Conservation (phyloP, 2,797 vertebrate genomes). For the Garrulus glandarius region DNA sequence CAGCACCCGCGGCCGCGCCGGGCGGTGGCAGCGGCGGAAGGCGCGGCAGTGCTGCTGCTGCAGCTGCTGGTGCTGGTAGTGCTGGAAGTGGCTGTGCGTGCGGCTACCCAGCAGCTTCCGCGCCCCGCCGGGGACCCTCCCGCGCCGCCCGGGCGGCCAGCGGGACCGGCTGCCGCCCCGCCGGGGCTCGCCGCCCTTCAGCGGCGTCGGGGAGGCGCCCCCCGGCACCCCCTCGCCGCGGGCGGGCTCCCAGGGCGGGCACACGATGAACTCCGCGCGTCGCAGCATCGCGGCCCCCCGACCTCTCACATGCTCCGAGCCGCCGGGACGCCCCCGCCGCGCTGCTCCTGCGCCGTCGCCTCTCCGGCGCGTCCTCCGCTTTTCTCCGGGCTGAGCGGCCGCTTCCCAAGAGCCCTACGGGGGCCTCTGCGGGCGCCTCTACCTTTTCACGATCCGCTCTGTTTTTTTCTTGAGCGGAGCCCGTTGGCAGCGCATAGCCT, state of each 20-base stretch:
- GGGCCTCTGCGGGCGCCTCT: slow-evolving; percentile 64
- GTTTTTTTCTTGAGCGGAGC: slow-evolving; percentile 87
- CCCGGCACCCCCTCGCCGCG: slow-evolving; percentile 64
- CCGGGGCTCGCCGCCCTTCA: not conserved
- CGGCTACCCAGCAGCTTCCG: slow-evolving; percentile 33
- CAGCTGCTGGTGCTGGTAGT: slow-evolving; percentile 23
- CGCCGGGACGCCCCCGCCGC: not conserved
- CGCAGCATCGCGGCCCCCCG: slow-evolving; percentile 56
- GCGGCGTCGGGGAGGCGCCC: not conserved
- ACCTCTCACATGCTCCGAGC: slow-evolving; percentile 51
- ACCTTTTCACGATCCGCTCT: slow-evolving; percentile 85
- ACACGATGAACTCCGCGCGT: not conserved
- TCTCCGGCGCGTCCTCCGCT: not conserved
- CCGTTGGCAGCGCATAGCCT: slow-evolving; percentile 84
- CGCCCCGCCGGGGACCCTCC: slow-evolving; percentile 54
- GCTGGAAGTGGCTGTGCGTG: slow-evolving; percentile 10
- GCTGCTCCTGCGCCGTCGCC: not conserved
- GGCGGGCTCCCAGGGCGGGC: not conserved
- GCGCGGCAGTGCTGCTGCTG: slow-evolving; percentile 37
- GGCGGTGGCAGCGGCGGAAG: slow-evolving; percentile 43
- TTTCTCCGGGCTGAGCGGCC: not conserved
- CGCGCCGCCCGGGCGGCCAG: slow-evolving; percentile 74
- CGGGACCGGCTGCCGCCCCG: slow-evolving; percentile 61
- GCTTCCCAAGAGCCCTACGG: not conserved
- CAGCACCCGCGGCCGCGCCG: slow-evolving; percentile 19